phyloP scores from a whole-genome alignment of 2,113 vertebrate species.

The Malaclemys terrapin region DNA sequence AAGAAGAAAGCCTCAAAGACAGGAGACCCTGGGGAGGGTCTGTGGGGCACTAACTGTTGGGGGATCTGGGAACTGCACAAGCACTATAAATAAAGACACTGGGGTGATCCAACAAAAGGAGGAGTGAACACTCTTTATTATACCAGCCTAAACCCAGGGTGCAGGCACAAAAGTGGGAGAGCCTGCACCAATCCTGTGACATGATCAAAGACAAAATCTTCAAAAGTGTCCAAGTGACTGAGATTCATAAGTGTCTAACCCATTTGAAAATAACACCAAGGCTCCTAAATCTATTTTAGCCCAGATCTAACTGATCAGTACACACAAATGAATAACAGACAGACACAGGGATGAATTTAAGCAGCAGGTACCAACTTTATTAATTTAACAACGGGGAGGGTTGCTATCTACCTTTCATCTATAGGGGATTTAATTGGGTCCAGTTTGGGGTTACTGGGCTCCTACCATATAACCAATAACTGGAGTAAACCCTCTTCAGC shows the following conservation, averaged over 20 bases:
- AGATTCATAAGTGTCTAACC: not conserved
- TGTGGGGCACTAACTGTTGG: too few species aligned
- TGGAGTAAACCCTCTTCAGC: not conserved
- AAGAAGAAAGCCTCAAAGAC: too few species aligned
- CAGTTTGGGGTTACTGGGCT: not conserved
- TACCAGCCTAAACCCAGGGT: too few species aligned
- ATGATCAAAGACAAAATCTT: not conserved
- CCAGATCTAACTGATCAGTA: not conserved
- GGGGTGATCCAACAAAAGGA: too few species aligned
- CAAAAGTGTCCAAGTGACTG: not conserved
- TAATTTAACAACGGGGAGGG: accelerated
- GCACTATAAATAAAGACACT: too few species aligned
- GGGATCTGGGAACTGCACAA: too few species aligned
- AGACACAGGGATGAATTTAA: accelerated
- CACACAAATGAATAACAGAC: accelerated
- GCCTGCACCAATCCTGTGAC: too few species aligned
- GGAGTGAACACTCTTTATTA: too few species aligned
- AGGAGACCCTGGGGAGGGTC: too few species aligned
- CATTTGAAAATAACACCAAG: not conserved
- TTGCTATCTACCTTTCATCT: not conserved
- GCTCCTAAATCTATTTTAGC: not conserved
- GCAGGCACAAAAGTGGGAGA: too few species aligned
- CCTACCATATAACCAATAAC: accelerated
- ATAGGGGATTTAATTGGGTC: not conserved
- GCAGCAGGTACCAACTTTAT: accelerated